phyloP scores from a whole-genome alignment of 2,797 vertebrate genomes.

The Onychomys torridus region DNA sequence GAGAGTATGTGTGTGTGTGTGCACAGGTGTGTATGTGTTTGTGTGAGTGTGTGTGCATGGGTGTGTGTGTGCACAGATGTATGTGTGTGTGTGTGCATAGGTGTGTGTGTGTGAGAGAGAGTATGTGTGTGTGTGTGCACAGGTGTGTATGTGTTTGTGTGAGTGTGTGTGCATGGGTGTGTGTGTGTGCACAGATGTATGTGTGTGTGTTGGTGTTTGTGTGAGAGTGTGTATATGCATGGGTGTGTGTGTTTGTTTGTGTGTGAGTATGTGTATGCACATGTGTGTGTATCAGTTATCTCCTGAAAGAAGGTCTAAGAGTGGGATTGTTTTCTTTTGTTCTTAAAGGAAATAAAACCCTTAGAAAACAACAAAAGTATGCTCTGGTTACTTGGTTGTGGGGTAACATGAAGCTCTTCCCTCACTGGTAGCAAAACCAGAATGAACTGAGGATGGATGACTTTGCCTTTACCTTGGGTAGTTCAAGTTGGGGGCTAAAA shows the following conservation, averaged over 20 bases:
- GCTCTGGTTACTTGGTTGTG: neutral
- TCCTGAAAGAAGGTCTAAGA: constrained; percentile 3
- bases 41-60: neutral
- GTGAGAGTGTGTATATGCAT: neutral
- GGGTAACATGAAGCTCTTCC: constrained; percentile 36
- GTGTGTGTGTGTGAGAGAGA: too few species aligned
- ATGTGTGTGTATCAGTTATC: neutral
- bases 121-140: too few species aligned
- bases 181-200: neutral
- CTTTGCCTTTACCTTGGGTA: constrained; percentile 20
- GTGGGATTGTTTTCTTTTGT: constrained; percentile 21
- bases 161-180: too few species aligned
- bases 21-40: too few species aligned
- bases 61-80: neutral
- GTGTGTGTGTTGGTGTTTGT: neutral
- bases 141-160: too few species aligned
- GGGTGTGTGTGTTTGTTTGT: neutral
- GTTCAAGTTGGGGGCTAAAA: constrained; percentile 57
- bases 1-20: too few species aligned
- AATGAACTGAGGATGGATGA: constrained; percentile 1
- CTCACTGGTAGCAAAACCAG: neutral
- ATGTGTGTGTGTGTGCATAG: too few species aligned
- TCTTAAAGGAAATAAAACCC: constrained; percentile 46
- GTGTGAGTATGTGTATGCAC: neutral
- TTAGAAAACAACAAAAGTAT: neutral